Base-by-base conservation (phyloP, 2,797 vertebrate genomes). In the Hippoglossus hippoglossus region DNA sequence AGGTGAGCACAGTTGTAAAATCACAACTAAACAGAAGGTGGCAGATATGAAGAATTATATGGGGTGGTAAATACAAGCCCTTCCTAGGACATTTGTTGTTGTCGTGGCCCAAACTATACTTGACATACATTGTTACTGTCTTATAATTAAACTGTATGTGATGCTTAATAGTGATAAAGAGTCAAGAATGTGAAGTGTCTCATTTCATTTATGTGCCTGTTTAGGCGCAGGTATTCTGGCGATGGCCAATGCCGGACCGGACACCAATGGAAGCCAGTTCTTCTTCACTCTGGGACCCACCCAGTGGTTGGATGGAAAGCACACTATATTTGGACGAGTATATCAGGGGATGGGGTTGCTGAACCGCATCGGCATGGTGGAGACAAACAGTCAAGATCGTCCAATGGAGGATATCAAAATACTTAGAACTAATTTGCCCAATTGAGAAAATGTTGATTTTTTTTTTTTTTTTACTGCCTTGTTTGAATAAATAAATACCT, bases 241-340 rank as follows among this genome's bases (percentile, higher is more conserved):
- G 0, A 99, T 99, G 97, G 98, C 97, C 66, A 99, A 99, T 2
- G 95, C 97, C 1, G 97, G 97, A 5, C 96, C 96, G 0, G 96
- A 98, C 81, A 97, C 97, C 63, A 99, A 98, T 0, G 98, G 97
- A 16, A 99, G 98, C 91, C 97, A 99, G 71, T 99, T 99, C 84
- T 99, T 99, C 79, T 84, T 99, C 77, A 95, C 95, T 0, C 88
- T 99, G 0, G 96, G 88, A 6, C 96, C 97, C 0, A 96, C 96
- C 3, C 97, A 98, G 88, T 99, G 98, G 97, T 90, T 99, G 5
- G 97, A 99, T 11, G 96, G 96, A 57, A 98, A 98, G 52, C 98
- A 99, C 91, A 98, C 82, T 80, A 98, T 99, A 79, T 98, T 99
- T 25, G 98, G 97, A n/a, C 94, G 97, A 64, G 96, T 99, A 10